Evolutionary conservation across 1,140 invertebrate genomes (phyloP).

Genomic region (Caenorhabditis inopinata): DNA sequence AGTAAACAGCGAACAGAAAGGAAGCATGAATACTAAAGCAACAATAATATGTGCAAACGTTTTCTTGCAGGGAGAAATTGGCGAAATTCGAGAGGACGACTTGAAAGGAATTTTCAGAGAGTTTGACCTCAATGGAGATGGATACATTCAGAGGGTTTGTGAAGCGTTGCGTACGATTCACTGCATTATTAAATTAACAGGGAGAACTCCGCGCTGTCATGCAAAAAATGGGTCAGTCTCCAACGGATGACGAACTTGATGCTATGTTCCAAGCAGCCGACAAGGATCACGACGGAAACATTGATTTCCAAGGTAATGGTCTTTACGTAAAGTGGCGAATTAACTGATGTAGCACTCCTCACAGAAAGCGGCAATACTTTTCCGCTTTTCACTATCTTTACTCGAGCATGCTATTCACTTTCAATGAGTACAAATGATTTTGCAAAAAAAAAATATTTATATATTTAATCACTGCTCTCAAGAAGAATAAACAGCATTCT

Average conservation of each 20-base stretch:
- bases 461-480: too few species aligned
- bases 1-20: neutral
- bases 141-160: slow-evolving; percentile 59
- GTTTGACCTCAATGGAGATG: slow-evolving; percentile 65
- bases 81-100: slow-evolving; percentile 64
- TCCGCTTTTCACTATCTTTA: too few species aligned
- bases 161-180: neutral
- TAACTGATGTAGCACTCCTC: too few species aligned
- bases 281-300: slow-evolving; percentile 50
- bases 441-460: too few species aligned
- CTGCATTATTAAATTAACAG: neutral
- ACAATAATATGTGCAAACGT: neutral
- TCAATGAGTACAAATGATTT: too few species aligned
- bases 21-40: slow-evolving; percentile 21
- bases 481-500: too few species aligned
- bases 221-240: slow-evolving; percentile 66
- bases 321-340: too few species aligned
- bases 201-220: slow-evolving; percentile 63
- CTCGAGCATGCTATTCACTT: too few species aligned
- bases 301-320: slow-evolving; percentile 53
- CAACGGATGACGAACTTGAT: slow-evolving; percentile 63
- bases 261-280: slow-evolving; percentile 56
- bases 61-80: slow-evolving; percentile 54
- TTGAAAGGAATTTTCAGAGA: slow-evolving; percentile 62
- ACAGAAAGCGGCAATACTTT: too few species aligned